phyloP scores from a whole-genome alignment of 1,140 invertebrate species.

The Mycetomoellerius zeteki region DNA sequence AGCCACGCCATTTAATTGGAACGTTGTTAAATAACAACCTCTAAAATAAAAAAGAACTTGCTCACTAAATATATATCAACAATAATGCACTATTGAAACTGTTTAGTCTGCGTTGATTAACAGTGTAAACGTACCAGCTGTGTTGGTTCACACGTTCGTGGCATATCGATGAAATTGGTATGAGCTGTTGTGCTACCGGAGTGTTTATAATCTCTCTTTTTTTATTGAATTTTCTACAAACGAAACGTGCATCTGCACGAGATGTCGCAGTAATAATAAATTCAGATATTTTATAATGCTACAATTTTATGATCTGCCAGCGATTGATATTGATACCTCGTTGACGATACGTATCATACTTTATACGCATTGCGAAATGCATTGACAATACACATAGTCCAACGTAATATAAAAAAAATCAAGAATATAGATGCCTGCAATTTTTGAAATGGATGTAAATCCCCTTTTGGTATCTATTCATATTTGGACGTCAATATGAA shows the following conservation, averaged over 20 bases:
- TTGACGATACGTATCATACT: conserved; percentile 18
- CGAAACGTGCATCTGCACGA: neutral
- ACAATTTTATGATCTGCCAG: conserved; percentile 25
- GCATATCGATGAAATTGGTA: conserved; percentile 32
- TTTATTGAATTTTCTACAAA: conserved; percentile 24
- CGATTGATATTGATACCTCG: conserved; percentile 15
- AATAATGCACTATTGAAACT: neutral
- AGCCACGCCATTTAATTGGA: conserved; percentile 47
- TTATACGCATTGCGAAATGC: conserved; percentile 34
- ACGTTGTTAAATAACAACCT: conserved; percentile 25
- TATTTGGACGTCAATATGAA: conserved; percentile 38
- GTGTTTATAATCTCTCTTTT: conserved; percentile 14
- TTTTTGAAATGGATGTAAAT: conserved; percentile 60
- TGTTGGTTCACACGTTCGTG: neutral
- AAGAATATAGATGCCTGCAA: conserved; percentile 49
- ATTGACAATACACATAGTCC: neutral
- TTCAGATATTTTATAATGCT: conserved; percentile 30
- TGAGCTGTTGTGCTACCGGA: neutral
- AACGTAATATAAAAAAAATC: conserved; percentile 22
- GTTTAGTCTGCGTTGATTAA: conserved; percentile 41
- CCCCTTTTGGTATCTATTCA: neutral
- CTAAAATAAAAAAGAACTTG: conserved; percentile 44
- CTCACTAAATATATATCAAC: neutral
- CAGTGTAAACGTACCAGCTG: neutral
- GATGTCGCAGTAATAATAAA: conserved; percentile 23